Conservation (phyloP, 2,113 vertebrate genomes). For the Bubo bubo region DNA sequence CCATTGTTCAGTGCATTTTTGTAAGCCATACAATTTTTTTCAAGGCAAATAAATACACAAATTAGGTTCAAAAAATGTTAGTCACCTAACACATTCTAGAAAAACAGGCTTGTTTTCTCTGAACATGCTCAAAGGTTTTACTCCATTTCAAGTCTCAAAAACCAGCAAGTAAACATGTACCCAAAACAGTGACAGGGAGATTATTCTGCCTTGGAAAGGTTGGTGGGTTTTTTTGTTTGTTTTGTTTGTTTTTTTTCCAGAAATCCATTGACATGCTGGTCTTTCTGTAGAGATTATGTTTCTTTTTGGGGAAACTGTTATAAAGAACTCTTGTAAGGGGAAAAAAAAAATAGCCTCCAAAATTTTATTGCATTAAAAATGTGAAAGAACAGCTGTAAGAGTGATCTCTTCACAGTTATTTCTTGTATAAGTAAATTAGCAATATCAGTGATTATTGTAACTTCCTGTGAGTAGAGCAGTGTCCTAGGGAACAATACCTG, state of each 20-base stretch:
- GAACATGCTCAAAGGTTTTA: not conserved
- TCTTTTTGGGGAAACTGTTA: not conserved
- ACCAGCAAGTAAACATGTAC: not conserved
- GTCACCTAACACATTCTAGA: not conserved
- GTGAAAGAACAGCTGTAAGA: not conserved
- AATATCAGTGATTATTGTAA: not conserved
- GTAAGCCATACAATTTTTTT: not conserved
- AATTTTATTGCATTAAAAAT: not conserved
- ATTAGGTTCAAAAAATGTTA: not conserved
- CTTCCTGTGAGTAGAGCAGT: not conserved
- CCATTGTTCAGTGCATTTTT: not conserved
- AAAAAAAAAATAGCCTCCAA: not conserved
- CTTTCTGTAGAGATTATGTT: not conserved
- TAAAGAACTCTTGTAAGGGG: not conserved
- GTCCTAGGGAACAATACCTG: not conserved
- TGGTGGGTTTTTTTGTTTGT: fast-evolving
- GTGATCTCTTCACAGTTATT: not conserved
- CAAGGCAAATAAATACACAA: not conserved
- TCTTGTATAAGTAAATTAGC: not conserved
- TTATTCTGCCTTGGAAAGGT: not conserved
- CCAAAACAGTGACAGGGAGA: fast-evolving
- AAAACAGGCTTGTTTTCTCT: not conserved
- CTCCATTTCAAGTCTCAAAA: not conserved
- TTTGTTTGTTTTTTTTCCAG: too few species aligned
- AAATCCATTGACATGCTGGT: not conserved